Evolutionary conservation across 2,113 vertebrate genomes (phyloP).

Genomic region (Turnix velox): DNA sequence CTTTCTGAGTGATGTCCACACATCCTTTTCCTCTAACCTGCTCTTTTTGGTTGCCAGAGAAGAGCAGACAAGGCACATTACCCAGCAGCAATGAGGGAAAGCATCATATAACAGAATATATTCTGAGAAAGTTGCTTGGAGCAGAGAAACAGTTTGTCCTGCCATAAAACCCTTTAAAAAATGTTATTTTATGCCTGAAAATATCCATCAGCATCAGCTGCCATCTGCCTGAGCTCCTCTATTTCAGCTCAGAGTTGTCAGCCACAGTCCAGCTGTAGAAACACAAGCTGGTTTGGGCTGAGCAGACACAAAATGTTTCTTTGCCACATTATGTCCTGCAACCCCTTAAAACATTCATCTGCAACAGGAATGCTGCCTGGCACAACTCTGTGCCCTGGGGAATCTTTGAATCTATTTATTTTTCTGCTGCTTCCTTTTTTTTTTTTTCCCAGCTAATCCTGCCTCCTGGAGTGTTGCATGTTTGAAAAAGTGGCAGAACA

Average conservation of each 20-base stretch:
- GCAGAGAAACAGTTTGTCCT: neutral
- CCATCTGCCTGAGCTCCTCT: neutral
- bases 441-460: neutral
- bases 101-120: neutral
- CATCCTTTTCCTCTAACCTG: neutral
- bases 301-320: neutral
- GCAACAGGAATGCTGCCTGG: neutral
- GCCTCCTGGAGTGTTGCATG: neutral
- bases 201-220: neutral
- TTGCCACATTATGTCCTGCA: neutral
- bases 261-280: slow-evolving; percentile 48
- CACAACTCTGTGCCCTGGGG: neutral
- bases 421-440: neutral
- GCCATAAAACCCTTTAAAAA: neutral
- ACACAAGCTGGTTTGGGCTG: neutral
- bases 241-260: neutral
- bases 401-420: neutral
- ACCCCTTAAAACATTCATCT: neutral
- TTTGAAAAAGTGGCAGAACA: neutral
- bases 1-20: neutral
- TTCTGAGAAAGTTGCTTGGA: neutral
- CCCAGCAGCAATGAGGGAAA: neutral
- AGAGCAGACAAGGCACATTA: neutral
- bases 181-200: neutral
- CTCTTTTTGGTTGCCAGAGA: neutral